Base-by-base conservation (phyloP, 2,888 invertebrate species). In the Rhynchonema sp. region DNA sequence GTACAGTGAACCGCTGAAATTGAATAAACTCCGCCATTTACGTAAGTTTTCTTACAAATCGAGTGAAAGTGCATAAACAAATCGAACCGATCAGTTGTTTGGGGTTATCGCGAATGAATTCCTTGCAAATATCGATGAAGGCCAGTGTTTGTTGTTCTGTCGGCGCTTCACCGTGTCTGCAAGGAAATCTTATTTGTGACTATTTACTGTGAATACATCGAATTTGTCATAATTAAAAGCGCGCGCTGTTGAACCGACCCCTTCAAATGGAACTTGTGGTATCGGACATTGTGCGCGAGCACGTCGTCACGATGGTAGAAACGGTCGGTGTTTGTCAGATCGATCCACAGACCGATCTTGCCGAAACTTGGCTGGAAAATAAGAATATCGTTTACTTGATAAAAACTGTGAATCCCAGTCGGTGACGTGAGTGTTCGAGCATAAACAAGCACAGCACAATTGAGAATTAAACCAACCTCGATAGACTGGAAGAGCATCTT, bases 291-390 rank as follows among this genome's bases (percentile, higher is more conserved):
- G 6, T 57, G 26, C 17, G 17, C 56, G 46, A 52, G 27, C 9
- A 98, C 80, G 62, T 83, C 82, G n/a, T 78, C 74, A 64, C 83
- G 84, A 69, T 87, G 81, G 73, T 99, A 99, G 75, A 92, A 98
- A 61, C 96, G 80, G 63, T 79, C 82, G 0, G 98, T 96, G 71
- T 94, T 91, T 1, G 98, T 96, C 64, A 99, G 78, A 75, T 98
- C 96, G 63, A 99, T 84, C 88, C 96, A 90, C 28, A 98, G 74
- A 0, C 96, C 96, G 61, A 99, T 75, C 71, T 86, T 87, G 25
- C 84, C 76, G 87, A 88, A 63, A 3, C 3, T 17, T 3, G 49
- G n/a, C 49, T 49, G 20, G 49, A 49, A 49, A 49, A 49, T n/a
- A n/a, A n/a, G n/a, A n/a, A n/a, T n/a, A n/a, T n/a, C n/a, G n/a